Conservation (phyloP, 1,140 invertebrate species). For the Penaeus indicus region DNA sequence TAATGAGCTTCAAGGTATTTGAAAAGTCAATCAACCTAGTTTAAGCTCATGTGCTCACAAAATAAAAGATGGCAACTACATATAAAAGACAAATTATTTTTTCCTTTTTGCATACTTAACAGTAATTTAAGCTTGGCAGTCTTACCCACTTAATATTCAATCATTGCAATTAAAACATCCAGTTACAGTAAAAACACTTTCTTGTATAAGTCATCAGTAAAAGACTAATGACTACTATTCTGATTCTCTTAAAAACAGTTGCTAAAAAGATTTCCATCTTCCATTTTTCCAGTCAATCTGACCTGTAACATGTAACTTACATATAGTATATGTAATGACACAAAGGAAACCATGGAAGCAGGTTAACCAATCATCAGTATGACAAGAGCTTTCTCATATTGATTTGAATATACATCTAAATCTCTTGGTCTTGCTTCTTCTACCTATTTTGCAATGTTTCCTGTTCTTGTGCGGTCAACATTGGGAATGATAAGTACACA, state of each 20-base stretch:
- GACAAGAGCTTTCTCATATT: no score
- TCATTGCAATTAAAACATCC: background rate
- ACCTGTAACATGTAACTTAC: no score
- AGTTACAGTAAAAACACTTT: no score
- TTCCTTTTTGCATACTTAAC: constrained; percentile 17
- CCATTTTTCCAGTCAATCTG: no score
- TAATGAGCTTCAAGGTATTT: constrained; percentile 39
- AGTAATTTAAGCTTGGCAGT: background rate
- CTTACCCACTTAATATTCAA: constrained; percentile 20
- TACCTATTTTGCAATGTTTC: background rate
- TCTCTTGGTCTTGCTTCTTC: no score
- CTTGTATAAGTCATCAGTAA: constrained; percentile 8
- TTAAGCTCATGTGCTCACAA: constrained; percentile 35
- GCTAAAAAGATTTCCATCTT: no score
- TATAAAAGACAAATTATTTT: background rate
- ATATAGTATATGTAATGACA: no score
- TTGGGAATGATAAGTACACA: background rate
- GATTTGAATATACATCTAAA: no score
- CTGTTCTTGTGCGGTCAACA: constrained; percentile 4
- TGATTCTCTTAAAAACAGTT: background rate
- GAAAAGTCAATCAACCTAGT: constrained; percentile 28
- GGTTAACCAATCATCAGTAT: no score
- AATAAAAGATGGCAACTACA: constrained; percentile 20
- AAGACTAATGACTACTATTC: background rate
- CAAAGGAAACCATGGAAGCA: no score